Conservation (phyloP, 2,113 vertebrate genomes). For the Osmerus eperlanus region DNA sequence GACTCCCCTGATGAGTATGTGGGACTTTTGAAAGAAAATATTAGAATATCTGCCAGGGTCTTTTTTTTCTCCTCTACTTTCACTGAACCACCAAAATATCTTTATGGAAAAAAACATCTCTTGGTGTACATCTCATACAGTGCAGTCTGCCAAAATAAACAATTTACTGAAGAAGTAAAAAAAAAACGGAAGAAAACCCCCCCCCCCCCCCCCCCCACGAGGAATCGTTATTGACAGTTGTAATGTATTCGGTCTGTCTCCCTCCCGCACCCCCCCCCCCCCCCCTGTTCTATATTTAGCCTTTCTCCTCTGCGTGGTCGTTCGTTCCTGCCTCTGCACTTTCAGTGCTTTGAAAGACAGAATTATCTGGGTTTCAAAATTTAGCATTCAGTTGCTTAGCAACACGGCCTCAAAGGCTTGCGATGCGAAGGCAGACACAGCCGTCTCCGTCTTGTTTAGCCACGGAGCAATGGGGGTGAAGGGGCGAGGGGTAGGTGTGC, state of each 20-base stretch:
- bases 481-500: conserved; percentile 5
- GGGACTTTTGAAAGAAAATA: conserved; percentile 20
- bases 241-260: conserved; percentile 43
- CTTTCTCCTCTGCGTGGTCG: conserved; percentile 39
- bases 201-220: conserved; percentile 6
- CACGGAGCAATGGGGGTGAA: conserved; percentile 48
- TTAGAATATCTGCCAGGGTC: conserved; percentile 39
- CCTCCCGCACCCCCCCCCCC: conserved; percentile 15
- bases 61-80: conserved; percentile 41
- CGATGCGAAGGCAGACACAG: conserved; percentile 56
- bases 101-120: conserved; percentile 60
- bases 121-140: conserved; percentile 33
- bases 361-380: conserved; percentile 70
- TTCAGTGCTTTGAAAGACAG: conserved; percentile 62
- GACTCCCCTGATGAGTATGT: conserved; percentile 23
- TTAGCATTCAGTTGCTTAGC: conserved; percentile 79
- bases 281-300: conserved; percentile 57
- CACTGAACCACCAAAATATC: conserved; percentile 38
- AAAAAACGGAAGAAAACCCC: conserved; percentile 28
- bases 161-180: conserved; percentile 43
- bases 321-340: conserved; percentile 36
- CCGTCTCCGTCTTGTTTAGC: conserved; percentile 68
- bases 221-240: conserved; percentile 58
- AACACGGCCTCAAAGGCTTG: conserved; percentile 62
- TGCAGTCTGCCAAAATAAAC: conserved; percentile 55